Percentiles rank a stretch among this genome's conserved stretches.
Conservation (phyloP, 2,113 vertebrate species). For the Etheostoma spectabile region DNA sequence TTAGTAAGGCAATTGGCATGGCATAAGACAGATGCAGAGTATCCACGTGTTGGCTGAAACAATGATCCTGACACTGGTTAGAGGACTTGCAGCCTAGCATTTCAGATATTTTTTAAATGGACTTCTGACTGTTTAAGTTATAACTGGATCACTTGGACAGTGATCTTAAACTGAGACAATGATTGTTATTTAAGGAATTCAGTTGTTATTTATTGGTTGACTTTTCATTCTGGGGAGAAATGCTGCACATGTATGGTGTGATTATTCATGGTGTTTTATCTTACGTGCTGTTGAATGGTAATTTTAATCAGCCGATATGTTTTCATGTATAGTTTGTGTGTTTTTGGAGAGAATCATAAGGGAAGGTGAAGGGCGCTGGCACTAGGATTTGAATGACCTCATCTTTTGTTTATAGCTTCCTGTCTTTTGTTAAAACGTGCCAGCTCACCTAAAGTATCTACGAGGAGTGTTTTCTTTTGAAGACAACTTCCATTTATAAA, state of each 20-base stretch:
- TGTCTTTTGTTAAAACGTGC: slow-evolving; percentile 39
- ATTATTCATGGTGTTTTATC: slow-evolving; percentile 70
- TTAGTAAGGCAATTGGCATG: slow-evolving; percentile 12
- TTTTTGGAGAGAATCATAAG: slow-evolving; percentile 40
- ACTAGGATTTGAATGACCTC: slow-evolving; percentile 50
- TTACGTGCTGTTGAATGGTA: slow-evolving; percentile 61
- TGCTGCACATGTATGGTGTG: slow-evolving; percentile 74
- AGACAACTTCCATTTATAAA: slow-evolving; percentile 25
- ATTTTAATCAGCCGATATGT: slow-evolving; percentile 55
- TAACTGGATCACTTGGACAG: slow-evolving; percentile 53
- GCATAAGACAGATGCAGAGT: not conserved
- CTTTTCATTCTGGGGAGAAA: slow-evolving; percentile 62
- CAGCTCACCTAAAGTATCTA: slow-evolving; percentile 52
- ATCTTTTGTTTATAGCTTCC: slow-evolving; percentile 60
- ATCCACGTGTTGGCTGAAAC: slow-evolving; percentile 12
- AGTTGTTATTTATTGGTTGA: slow-evolving; percentile 78
- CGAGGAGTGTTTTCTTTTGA: slow-evolving; percentile 65
- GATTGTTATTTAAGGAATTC: slow-evolving; percentile 81
- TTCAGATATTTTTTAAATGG: slow-evolving; percentile 62
- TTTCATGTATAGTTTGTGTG: slow-evolving; percentile 70
- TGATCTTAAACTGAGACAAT: slow-evolving; percentile 67
- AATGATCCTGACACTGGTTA: slow-evolving; percentile 11
- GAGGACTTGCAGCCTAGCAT: slow-evolving; percentile 48
- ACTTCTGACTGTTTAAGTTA: slow-evolving; percentile 73
- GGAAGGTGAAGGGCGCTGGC: slow-evolving; percentile 50